phyloP scores from a whole-genome alignment of 2,113 vertebrate genomes.

The Protomyctophum bolini region DNA sequence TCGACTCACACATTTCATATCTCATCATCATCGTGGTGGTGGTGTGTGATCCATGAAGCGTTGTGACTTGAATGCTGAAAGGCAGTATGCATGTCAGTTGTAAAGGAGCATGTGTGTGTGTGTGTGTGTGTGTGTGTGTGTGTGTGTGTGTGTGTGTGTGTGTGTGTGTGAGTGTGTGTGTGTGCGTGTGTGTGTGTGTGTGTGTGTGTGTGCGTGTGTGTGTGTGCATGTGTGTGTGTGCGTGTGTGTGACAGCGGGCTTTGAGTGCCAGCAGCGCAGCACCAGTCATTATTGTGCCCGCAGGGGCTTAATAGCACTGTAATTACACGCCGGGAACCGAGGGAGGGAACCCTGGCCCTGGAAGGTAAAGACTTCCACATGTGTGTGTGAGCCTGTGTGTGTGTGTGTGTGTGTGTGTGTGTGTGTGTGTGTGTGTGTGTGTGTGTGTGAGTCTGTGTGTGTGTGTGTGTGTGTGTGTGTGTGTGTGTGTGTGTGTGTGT shows the following conservation, averaged over 20 bases:
- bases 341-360: conserved; percentile 46
- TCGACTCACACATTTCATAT: not conserved
- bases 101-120: too few species aligned
- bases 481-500: conserved; percentile 12
- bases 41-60: too few species aligned
- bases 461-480: conserved; percentile 3
- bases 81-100: too few species aligned
- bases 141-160: too few species aligned
- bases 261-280: conserved; percentile 32
- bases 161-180: too few species aligned
- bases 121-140: too few species aligned
- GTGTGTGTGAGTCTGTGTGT: not conserved
- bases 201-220: too few species aligned
- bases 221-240: not conserved
- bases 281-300: conserved; percentile 60
- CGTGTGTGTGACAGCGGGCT: conserved; percentile 53
- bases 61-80: too few species aligned
- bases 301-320: conserved; percentile 66
- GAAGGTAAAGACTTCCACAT: conserved; percentile 74
- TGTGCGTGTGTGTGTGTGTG: conserved; percentile 34
- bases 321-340: conserved; percentile 63
- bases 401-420: conserved; percentile 1
- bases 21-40: too few species aligned
- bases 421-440: not conserved
- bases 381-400: conserved; percentile 19